Conservation (phyloP, 2,113 vertebrate species). For the Ifrita kowaldi region DNA sequence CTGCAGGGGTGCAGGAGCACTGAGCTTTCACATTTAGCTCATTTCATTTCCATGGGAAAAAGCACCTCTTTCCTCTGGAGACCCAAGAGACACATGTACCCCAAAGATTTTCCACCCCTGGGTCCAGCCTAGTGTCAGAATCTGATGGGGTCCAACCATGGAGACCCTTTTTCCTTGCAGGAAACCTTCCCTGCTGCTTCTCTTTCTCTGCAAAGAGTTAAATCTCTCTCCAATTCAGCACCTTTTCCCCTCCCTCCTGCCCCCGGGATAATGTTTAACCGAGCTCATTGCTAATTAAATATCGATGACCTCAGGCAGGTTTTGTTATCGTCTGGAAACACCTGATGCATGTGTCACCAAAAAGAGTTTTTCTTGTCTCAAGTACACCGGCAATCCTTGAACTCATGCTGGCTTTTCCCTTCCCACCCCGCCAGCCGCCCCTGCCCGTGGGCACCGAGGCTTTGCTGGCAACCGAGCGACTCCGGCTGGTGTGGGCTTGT, state of each 20-base stretch:
- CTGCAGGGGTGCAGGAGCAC: neutral
- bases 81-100: rapidly evolving
- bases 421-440: rapidly evolving
- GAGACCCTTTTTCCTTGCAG: neutral
- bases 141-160: neutral
- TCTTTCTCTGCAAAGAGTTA: constrained; percentile 44
- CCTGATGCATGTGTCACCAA: constrained; percentile 65
- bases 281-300: constrained; percentile 62
- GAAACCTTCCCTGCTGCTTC: neutral
- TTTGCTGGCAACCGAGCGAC: rapidly evolving
- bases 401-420: neutral
- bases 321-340: constrained; percentile 64
- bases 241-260: constrained; percentile 7
- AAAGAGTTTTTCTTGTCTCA: constrained; percentile 42
- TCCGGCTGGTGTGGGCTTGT: neutral
- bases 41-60: neutral
- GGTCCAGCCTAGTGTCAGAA: neutral
- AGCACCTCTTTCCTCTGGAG: neutral
- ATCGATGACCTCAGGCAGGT: constrained; percentile 60
- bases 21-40: neutral
- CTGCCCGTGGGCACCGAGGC: neutral
- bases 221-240: neutral
- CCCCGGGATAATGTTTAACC: constrained; percentile 57
- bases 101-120: neutral
- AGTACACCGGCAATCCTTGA: constrained; percentile 43